Evolutionary conservation across 2,113 vertebrate genomes (phyloP).

Genomic region (Psilopsiagon aurifrons): DNA sequence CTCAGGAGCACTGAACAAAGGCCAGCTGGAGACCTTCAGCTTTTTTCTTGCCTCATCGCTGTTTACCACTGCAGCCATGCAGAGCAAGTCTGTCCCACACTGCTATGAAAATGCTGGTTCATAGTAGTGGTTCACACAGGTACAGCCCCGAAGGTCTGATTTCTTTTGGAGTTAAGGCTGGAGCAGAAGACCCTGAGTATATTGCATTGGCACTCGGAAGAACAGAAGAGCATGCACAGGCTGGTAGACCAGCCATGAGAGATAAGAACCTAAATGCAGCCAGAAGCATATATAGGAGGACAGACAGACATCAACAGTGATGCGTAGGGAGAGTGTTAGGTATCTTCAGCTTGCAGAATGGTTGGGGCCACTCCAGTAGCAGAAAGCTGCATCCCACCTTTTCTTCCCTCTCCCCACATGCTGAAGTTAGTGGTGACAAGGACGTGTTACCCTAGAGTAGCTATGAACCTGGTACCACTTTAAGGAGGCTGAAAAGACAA

Average conservation of each 20-base stretch:
- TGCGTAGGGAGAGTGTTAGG: neutral
- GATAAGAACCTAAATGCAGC: neutral
- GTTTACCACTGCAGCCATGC: neutral
- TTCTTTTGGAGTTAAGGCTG: neutral
- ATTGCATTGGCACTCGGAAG: neutral
- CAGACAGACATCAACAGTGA: neutral
- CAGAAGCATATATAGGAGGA: neutral
- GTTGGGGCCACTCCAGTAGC: neutral
- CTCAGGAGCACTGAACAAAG: neutral
- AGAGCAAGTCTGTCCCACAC: fast-evolving
- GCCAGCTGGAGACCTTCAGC: neutral
- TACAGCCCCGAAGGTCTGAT: neutral
- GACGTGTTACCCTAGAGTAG: neutral
- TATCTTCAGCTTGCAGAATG: neutral
- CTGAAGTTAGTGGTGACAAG: neutral
- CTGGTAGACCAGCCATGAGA: neutral
- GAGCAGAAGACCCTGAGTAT: neutral
- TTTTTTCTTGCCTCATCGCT: neutral
- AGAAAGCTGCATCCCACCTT: neutral
- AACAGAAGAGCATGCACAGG: neutral
- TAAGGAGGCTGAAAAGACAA: neutral
- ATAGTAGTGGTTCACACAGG: neutral
- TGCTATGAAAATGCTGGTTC: neutral
- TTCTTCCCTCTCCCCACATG: neutral
- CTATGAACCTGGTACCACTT: neutral